Percentiles rank a stretch among this genome's conserved stretches.
Evolutionary conservation across 2,888 invertebrate species (phyloP).

Genomic region (Polia nebulosa): DNA sequence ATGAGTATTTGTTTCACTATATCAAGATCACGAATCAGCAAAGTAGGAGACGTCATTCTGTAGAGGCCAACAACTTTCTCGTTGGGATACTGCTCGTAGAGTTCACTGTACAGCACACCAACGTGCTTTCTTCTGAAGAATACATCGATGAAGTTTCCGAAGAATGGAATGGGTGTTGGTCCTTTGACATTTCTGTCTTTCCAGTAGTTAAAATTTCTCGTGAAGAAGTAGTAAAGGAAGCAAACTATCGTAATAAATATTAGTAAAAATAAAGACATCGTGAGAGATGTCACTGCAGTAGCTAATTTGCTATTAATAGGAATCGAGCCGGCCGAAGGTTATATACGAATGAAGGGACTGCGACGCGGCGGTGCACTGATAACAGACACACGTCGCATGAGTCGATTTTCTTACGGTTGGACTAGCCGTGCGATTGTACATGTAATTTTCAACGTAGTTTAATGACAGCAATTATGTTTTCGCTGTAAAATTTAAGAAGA

Average conservation of each 20-base stretch:
- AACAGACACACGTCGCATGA: conserved; percentile 10
- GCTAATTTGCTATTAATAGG: conserved; percentile 36
- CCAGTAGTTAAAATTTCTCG: conserved; percentile 60
- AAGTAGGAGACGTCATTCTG: conserved; percentile 72
- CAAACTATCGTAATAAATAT: conserved; percentile 23
- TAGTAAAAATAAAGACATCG: conserved; percentile 42
- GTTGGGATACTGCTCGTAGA: conserved; percentile 75
- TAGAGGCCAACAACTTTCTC: conserved; percentile 78
- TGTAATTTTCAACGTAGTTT: neutral
- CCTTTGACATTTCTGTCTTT: conserved; percentile 71
- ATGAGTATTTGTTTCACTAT: conserved; percentile 75
- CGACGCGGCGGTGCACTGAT: conserved; percentile 28
- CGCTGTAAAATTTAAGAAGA: neutral
- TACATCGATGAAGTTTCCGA: conserved; percentile 68
- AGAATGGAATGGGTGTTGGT: conserved; percentile 71
- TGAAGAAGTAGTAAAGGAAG: conserved; percentile 55
- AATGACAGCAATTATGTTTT: neutral
- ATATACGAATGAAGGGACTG: conserved; percentile 32
- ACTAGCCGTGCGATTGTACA: conserved; percentile 8
- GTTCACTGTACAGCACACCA: conserved; percentile 67
- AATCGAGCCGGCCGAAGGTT: conserved; percentile 13
- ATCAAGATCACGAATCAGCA: conserved; percentile 77
- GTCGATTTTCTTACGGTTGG: conserved; percentile 14
- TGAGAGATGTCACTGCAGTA: conserved; percentile 16
- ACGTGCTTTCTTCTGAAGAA: conserved; percentile 66